These are phyloP conservation scores for Ichneumoninae sp. DNA, from an alignment of 2,888 invertebrate species.

Conservation along the genomic window DNA sequence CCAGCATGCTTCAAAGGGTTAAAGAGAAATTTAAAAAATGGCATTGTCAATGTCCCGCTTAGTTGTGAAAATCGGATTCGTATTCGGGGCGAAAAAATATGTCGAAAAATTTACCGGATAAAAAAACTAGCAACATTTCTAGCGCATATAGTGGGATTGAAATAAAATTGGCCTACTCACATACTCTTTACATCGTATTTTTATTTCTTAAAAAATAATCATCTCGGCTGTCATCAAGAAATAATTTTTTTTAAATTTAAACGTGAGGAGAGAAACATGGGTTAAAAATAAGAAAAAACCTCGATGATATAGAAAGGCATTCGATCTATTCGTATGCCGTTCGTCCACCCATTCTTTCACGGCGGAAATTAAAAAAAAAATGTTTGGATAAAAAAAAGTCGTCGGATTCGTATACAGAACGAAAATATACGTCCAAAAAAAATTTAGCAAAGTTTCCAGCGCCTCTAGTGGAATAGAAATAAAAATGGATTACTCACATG, in stretches of 20 bases:
- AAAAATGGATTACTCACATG: constrained; percentile 88
- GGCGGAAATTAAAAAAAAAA: constrained; percentile 16
- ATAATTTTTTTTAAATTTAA: too few species aligned
- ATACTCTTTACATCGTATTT: too few species aligned
- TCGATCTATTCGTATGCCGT: too few species aligned
- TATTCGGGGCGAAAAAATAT: constrained; percentile 13
- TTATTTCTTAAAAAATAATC: too few species aligned
- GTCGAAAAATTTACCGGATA: neutral
- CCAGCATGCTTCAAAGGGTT: too few species aligned
- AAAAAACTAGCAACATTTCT: neutral
- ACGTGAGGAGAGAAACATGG: too few species aligned
- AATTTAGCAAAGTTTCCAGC: too few species aligned
- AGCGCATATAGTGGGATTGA: constrained; percentile 8
- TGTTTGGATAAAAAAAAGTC: neutral
- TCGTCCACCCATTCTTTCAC: neutral
- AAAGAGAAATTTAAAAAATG: neutral
- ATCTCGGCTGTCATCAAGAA: too few species aligned
- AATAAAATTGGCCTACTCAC: constrained; percentile 86
- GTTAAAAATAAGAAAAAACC: too few species aligned
- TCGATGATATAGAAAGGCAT: too few species aligned
- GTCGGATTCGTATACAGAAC: constrained; percentile 14
- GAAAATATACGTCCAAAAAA: neutral
- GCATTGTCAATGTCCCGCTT: too few species aligned
- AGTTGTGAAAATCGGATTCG: neutral
- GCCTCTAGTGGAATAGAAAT: constrained; percentile 38